Evolutionary conservation across 2,888 invertebrate genomes (phyloP).

Genomic region (Meteorus cinctellus): DNA sequence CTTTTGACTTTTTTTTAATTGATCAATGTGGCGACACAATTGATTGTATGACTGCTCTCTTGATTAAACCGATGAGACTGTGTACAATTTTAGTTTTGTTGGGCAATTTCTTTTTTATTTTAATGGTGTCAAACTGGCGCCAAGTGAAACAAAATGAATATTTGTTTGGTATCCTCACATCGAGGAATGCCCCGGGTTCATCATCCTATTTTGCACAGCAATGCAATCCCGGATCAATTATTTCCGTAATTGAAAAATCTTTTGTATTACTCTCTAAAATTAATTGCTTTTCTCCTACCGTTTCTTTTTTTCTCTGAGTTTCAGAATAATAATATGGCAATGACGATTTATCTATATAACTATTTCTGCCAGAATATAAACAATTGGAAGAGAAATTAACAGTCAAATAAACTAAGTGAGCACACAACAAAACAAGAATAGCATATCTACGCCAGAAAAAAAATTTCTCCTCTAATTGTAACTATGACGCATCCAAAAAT

Average conservation of each 20-base stretch:
- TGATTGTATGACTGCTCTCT: conserved; percentile 10
- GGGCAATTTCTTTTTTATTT: conserved; percentile 23
- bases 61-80: not conserved
- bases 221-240: no score
- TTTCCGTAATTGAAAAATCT: no score
- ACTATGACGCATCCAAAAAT: not conserved
- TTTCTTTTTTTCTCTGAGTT: no score
- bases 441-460: not conserved
- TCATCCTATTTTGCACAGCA: not conserved
- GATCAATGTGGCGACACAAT: conserved; percentile 13
- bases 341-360: no score
- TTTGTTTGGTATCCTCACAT: not conserved
- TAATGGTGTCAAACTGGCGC: conserved; percentile 44
- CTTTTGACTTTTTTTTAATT: conserved; percentile 11
- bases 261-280: no score
- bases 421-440: not conserved
- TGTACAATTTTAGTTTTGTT: not conserved
- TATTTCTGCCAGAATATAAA: no score
- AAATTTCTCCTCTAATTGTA: not conserved
- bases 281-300: no score
- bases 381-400: no score
- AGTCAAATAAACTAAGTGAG: not conserved
- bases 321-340: no score
- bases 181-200: not conserved
- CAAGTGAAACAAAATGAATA: conserved; percentile 33